Base-by-base conservation (phyloP, 2,113 vertebrate species). In the Lates calcarifer region DNA sequence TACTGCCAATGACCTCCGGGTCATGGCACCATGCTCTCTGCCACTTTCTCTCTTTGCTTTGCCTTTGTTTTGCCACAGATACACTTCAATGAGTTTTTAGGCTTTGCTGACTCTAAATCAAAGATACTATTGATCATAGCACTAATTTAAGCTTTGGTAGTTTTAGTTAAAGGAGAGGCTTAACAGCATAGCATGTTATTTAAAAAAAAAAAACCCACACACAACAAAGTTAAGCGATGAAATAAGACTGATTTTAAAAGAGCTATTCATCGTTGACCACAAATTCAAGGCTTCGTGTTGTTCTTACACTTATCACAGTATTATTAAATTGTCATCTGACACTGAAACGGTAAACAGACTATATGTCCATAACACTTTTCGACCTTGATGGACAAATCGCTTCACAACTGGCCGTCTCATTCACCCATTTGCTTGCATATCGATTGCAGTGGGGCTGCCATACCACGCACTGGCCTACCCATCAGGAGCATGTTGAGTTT, bases 1-100 rank as follows among this genome's bases (percentile, higher is more conserved):
- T 92, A 86, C 87, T 90, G 81, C 84, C 81, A 77, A 47, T 84
- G 91, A 93, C 89, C 92, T 84, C 64, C 35, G 13, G 90, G 89
- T 94, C 87, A 77, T 47, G 79, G 83, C 90, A 74, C 87, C 45
- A 28, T 77, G 87, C 89, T 94, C 89, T 89, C 78, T 63, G 81
- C 67, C 85, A 87, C 87, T 89, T 86, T 89, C 75, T 79, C 84
- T 89, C 85, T 85, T 86, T 84, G 57, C 75, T 76, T 87, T 76
- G 77, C 85, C 29, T 89, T 92, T 88, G 86, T 91, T 66, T 57
- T 8, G 17, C 24, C 69, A 69, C 65, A 76, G 70, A 84, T 77
- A 85, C 82, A 85, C 85, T 85, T 83, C 73, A 82, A 6, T 57
- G 57, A 72, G 82, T 82, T 92, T 89, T 84, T 35, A 77, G 58